phyloP scores from a whole-genome alignment of 2,113 vertebrate genomes.

The Hymenochirus boettgeri region DNA sequence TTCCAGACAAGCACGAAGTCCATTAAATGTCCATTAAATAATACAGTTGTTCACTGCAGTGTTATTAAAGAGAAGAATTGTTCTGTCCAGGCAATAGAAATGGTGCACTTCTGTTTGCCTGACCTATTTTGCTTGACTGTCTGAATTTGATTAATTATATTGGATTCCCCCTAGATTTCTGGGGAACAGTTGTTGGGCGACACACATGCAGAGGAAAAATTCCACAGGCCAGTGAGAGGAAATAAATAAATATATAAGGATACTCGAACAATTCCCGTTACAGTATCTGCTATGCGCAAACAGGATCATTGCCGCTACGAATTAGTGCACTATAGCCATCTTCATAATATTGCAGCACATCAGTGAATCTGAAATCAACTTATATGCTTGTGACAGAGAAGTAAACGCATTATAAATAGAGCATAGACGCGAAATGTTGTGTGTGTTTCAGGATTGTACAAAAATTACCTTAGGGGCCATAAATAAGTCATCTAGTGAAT shows the following conservation, averaged over 20 bases:
- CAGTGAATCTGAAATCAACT: slow-evolving; percentile 44
- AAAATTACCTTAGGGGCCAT: no score
- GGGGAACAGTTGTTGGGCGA: neutral
- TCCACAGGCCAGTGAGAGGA: neutral
- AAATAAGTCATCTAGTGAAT: no score
- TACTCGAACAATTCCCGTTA: no score
- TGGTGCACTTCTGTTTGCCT: neutral
- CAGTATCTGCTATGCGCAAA: slow-evolving; percentile 6
- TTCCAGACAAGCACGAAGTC: neutral
- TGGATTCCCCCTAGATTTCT: slow-evolving; percentile 21
- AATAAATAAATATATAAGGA: no score
- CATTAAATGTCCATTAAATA: slow-evolving; percentile 7
- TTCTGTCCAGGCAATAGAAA: neutral
- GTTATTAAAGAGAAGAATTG: rapidly evolving
- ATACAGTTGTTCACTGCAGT: neutral
- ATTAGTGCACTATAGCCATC: slow-evolving; percentile 47
- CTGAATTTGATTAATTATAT: slow-evolving; percentile 17
- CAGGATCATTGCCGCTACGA: slow-evolving; percentile 33
- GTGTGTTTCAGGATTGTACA: no score
- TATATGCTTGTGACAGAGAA: no score
- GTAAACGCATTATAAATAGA: neutral
- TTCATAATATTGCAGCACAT: slow-evolving; percentile 37
- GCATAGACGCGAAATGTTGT: no score
- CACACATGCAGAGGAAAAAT: slow-evolving; percentile 8
- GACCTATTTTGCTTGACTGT: slow-evolving; percentile 19